These are phyloP conservation scores for Drosophila melanocephala DNA, from an alignment of 2,888 invertebrate species.

Conservation along the genomic window DNA sequence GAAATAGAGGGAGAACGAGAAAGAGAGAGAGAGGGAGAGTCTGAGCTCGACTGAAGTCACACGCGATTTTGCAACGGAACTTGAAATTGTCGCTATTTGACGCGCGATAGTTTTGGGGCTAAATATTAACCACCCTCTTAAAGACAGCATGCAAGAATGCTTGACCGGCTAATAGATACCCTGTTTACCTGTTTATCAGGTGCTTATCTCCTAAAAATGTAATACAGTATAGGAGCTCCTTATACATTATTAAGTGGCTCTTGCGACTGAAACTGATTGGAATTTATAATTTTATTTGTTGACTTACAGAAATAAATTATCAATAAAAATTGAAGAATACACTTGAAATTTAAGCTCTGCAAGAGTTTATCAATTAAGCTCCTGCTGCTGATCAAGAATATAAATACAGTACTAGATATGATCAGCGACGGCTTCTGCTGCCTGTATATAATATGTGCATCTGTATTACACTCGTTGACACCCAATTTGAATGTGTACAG, in stretches of 20 bases:
- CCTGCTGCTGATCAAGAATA: not conserved
- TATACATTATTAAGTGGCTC: not conserved
- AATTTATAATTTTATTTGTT: not conserved
- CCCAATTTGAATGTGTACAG: not conserved
- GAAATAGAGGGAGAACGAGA: slow-evolving; percentile 4
- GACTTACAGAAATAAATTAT: not conserved
- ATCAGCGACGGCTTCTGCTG: not conserved
- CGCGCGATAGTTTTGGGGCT: slow-evolving; percentile 30
- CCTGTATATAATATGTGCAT: not conserved
- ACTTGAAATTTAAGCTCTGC: not conserved
- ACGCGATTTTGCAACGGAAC: slow-evolving; percentile 57
- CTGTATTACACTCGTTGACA: not conserved
- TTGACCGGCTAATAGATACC: not conserved
- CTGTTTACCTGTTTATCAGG: not conserved
- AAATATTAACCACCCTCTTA: slow-evolving; percentile 20
- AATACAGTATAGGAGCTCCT: not conserved
- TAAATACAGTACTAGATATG: not conserved
- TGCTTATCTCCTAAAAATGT: not conserved
- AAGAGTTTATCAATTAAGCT: not conserved
- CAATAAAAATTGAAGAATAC: not conserved
- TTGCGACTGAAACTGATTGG: not conserved
- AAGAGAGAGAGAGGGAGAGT: not conserved
- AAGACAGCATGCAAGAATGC: too few relatives aligned
- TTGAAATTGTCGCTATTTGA: slow-evolving; percentile 52
- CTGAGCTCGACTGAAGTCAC: slow-evolving; percentile 24